Evolutionary conservation across 2,797 vertebrate species (phyloP).

Genomic region (Melanotaenia parkinsoni): DNA sequence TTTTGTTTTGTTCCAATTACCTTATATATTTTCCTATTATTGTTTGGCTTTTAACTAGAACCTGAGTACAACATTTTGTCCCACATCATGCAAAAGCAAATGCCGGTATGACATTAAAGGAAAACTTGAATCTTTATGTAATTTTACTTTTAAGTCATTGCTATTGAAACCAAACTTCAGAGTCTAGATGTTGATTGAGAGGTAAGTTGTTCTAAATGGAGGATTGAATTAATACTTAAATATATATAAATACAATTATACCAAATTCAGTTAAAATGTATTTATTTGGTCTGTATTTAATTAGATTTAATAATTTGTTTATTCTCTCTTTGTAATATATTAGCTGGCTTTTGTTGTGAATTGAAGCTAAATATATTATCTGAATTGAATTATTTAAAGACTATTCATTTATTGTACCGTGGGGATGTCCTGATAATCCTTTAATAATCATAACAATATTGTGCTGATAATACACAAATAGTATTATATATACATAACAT

Average conservation of each 20-base stretch:
- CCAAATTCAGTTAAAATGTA: not conserved
- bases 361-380: not conserved
- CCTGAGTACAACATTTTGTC: no score
- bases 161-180: not conserved
- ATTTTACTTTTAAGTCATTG: not conserved
- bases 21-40: no score
- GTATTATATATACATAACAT: not conserved
- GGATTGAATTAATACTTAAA: not conserved
- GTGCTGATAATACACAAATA: not conserved
- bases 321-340: not conserved
- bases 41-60: no score
- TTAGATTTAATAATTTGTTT: not conserved
- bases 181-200: not conserved
- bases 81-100: no score
- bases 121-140: no score
- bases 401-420: not conserved
- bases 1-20: no score
- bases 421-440: not conserved
- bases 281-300: not conserved
- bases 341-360: not conserved
- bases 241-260: not conserved
- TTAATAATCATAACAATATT: not conserved
- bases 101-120: no score
- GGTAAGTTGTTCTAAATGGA: not conserved
- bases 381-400: not conserved